phyloP scores from a whole-genome alignment of 2,797 vertebrate genomes.

The Sternotherus odoratus region DNA sequence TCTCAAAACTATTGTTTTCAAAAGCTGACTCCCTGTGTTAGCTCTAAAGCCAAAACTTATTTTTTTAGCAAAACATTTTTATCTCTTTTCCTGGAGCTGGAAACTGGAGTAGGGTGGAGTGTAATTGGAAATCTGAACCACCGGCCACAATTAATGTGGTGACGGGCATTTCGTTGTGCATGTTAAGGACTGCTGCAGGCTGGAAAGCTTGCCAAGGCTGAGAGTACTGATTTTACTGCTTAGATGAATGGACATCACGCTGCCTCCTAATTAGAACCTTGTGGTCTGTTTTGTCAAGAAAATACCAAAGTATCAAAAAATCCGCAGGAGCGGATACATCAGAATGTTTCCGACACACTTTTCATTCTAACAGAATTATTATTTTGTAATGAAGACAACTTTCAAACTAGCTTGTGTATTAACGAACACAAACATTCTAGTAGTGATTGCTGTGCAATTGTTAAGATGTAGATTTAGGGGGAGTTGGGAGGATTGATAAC shows the following conservation, averaged over 20 bases:
- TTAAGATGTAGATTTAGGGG: neutral
- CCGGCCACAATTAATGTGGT: neutral
- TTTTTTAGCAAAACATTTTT: neutral
- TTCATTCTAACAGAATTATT: neutral
- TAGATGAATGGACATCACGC: neutral
- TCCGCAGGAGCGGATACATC: neutral
- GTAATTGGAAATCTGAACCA: neutral
- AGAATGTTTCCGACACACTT: neutral
- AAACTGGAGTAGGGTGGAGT: neutral
- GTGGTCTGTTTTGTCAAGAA: neutral
- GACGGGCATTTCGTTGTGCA: neutral
- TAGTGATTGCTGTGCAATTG: neutral
- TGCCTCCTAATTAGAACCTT: neutral
- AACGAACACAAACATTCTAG: neutral
- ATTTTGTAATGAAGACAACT: neutral
- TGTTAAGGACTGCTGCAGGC: neutral
- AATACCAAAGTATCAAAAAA: neutral
- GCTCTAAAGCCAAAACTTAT: neutral
- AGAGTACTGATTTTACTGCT: constrained; percentile 10
- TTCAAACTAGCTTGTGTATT: neutral
- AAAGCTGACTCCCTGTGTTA: neutral
- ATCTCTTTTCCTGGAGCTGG: neutral
- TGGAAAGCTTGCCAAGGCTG: neutral
- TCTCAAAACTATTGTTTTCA: neutral
- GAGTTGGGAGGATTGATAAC: neutral